Evolutionary conservation across 2,113 vertebrate species (phyloP).

Genomic region (Calidris pygmaea): DNA sequence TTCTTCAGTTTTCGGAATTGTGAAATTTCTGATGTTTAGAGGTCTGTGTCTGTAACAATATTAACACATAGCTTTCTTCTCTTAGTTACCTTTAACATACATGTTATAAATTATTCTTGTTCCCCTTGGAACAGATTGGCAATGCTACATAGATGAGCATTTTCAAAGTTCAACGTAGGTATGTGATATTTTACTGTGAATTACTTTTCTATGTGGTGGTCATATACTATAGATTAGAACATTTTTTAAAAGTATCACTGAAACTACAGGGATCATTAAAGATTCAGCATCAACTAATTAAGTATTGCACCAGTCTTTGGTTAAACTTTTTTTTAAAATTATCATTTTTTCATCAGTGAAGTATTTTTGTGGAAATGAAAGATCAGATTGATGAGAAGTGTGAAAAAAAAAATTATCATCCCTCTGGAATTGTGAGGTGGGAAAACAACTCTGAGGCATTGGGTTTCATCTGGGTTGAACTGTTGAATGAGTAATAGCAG

Average conservation of each 20-base stretch:
- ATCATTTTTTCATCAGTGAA: background rate
- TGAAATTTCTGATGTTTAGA: background rate
- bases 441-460: background rate
- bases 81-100: background rate
- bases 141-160: background rate
- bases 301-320: background rate
- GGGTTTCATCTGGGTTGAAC: background rate
- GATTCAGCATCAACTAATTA: background rate
- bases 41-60: background rate
- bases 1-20: background rate
- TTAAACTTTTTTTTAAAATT: background rate
- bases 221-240: background rate
- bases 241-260: background rate
- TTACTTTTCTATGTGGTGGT: background rate
- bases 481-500: background rate
- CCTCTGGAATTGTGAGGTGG: background rate
- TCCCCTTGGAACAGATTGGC: background rate
- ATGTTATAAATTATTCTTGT: background rate
- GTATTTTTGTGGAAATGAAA: background rate
- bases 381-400: background rate
- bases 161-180: background rate
- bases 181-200: background rate
- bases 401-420: background rate
- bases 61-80: background rate
- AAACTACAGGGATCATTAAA: background rate